Evolutionary conservation across 2,797 vertebrate species (phyloP).

Genomic region (Acrocephalus scirpaceus): DNA sequence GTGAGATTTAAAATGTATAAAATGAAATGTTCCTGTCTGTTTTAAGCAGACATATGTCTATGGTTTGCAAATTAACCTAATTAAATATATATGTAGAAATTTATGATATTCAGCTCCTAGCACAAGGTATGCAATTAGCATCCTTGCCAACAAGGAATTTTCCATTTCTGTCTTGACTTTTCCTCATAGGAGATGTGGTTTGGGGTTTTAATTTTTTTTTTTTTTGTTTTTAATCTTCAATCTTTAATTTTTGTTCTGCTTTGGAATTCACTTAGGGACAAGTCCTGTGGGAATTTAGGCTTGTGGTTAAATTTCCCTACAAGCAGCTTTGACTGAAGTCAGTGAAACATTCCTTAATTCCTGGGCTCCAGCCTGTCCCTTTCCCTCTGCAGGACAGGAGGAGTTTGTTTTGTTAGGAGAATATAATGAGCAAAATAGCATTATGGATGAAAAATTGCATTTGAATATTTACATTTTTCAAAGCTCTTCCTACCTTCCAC

Average conservation of each 20-base stretch:
- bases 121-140: conserved; percentile 29
- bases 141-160: conserved; percentile 54
- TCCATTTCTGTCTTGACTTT: conserved; percentile 50
- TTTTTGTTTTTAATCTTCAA: background rate
- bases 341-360: background rate
- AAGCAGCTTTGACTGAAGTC: background rate
- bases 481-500: conserved; percentile 54
- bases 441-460: conserved; percentile 39
- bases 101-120: conserved; percentile 25
- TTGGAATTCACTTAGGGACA: background rate
- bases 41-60: conserved; percentile 41
- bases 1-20: conserved; percentile 3
- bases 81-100: conserved; percentile 67
- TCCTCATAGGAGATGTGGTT: background rate
- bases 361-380: background rate
- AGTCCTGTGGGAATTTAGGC: background rate
- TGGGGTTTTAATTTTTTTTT: background rate
- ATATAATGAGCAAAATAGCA: background rate
- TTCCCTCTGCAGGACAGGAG: background rate
- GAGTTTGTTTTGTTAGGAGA: background rate
- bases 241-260: conserved; percentile 44
- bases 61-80: conserved; percentile 58
- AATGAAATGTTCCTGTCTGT: conserved; percentile 44
- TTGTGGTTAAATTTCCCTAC: conserved; percentile 4
- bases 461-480: conserved; percentile 61